Conservation (phyloP, 2,888 invertebrate species). For the Tiliacea aurago region DNA sequence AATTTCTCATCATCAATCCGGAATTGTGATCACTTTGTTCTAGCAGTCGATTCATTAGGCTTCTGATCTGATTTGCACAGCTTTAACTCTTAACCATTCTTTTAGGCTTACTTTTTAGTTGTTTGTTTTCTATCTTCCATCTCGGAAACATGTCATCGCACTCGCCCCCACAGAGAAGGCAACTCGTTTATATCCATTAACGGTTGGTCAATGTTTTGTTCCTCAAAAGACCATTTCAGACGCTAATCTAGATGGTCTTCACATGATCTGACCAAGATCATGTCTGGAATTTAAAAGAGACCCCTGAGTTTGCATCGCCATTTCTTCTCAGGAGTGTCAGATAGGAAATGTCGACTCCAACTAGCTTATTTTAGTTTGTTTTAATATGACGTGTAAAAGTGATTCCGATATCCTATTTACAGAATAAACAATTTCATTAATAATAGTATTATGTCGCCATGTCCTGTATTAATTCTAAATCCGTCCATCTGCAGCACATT, state of each 20-base stretch:
- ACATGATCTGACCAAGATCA: too few relatives aligned
- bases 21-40: background rate
- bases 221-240: too few relatives aligned
- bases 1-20: background rate
- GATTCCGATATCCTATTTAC: background rate
- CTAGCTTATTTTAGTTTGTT: background rate
- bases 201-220: background rate
- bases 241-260: too few relatives aligned
- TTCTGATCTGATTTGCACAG: background rate
- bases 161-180: background rate
- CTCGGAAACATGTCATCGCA: background rate
- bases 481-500: background rate
- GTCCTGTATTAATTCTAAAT: slow-evolving; percentile 16
- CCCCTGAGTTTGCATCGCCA: background rate
- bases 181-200: background rate
- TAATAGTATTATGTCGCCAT: background rate
- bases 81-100: background rate
- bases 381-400: background rate
- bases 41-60: background rate
- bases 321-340: background rate
- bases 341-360: background rate
- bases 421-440: background rate
- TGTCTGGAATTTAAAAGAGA: too few relatives aligned
- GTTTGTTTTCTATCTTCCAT: background rate
- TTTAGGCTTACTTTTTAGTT: background rate